Percentiles rank a stretch among this genome's conserved stretches.
phyloP scores from a whole-genome alignment of 2,888 invertebrate species.

The Eupithecia exiguata region DNA sequence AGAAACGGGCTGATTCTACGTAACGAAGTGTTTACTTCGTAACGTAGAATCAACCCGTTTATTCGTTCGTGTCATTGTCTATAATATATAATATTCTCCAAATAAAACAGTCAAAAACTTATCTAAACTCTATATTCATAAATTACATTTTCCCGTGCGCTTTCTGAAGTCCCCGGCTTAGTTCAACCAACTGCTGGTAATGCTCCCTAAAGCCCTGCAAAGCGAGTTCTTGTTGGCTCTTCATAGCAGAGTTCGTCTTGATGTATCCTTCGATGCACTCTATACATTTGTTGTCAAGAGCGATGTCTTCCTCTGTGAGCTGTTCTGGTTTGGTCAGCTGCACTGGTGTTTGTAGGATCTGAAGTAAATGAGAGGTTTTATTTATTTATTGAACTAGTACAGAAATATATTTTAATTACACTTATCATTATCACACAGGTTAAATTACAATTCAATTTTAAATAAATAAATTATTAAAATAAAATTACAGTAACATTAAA shows the following conservation, averaged over 20 bases:
- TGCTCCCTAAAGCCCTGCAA: constrained; percentile 88
- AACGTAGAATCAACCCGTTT: no score
- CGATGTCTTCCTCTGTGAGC: constrained; percentile 81
- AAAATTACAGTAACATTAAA: no score
- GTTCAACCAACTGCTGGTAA: constrained; percentile 83
- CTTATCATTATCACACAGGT: no score
- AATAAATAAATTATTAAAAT: no score
- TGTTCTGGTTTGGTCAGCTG: constrained; percentile 73
- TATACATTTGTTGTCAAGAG: constrained; percentile 82
- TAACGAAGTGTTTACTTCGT: no score
- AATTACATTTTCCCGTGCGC: constrained; percentile 85
- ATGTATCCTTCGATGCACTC: constrained; percentile 86
- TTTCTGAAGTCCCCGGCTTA: constrained; percentile 85
- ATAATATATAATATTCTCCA: neutral
- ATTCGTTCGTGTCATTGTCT: no score
- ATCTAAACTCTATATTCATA: constrained; percentile 59
- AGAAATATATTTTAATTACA: no score
- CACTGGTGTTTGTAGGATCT: constrained; percentile 72
- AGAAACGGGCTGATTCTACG: no score
- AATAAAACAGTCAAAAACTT: constrained; percentile 42
- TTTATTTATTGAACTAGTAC: no score
- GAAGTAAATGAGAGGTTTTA: neutral
- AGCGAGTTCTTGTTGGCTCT: constrained; percentile 87
- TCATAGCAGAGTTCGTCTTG: constrained; percentile 84
- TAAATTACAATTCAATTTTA: no score